Base-by-base conservation (phyloP, 1,140 invertebrate species). In the Euborellia annulipes region DNA sequence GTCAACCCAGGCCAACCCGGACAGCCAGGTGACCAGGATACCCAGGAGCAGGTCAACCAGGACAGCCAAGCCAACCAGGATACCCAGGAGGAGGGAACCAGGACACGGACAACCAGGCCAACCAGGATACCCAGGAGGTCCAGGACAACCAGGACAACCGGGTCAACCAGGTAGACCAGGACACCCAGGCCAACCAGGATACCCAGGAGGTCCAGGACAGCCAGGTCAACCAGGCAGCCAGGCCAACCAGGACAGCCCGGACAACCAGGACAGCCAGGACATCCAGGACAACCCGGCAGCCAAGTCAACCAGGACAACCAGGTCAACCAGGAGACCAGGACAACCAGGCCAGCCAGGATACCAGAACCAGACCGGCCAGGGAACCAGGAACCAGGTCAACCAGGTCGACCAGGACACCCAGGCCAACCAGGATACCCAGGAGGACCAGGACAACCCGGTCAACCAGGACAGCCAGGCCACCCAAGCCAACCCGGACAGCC, bases 261-360 rank as follows among this genome's bases (percentile, higher is more conserved):
- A 48, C 9, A 64, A 65, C 45, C 63, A 60, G 42, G 66, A 53
- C 45, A 47, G 54, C 17, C 69, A 55, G 46, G 55, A 57, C 45
- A 68, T 59, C 21, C 63, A 50, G 51, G 36, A 6, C 41, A 41
- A 30, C 49, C 51, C 8, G 43, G 48, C 13, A 68, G 67, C 59
- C 70, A 71, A 53, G 51, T 65, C 52, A 66, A 59, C 9, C 70
- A 65, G 49, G 54, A 60, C 17, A 60, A 61, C 46, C 54, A 46
- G 45, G 54, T 30, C 48, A 41, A 47, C 55, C 57, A 40, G 58
- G 58, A 36, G 14, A 37, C 56, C 56, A 50, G 56, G 57, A 39
- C 36, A 50, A 36, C 60, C 55, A 52, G 55, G 56, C 23, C 6
- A 38, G 6, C 58, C 59, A 47, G 58, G 56, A 8, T 50, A 55